Evolutionary conservation across 2,113 vertebrate species (phyloP).

Genomic region (Tangachromis dhanisi): DNA sequence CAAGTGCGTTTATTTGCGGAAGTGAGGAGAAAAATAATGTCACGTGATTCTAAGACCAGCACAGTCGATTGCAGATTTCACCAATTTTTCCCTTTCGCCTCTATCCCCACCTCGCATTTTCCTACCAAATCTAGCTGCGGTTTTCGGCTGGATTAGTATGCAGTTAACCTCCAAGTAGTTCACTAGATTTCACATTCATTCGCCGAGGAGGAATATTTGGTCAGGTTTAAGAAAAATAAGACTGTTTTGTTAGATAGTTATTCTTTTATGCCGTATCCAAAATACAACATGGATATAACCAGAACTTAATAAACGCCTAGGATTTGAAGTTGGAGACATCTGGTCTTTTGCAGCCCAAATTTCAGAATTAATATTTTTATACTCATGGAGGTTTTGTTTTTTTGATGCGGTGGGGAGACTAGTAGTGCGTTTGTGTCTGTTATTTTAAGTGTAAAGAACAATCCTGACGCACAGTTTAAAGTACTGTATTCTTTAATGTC

Average conservation of each 20-base stretch:
- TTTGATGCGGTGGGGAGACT: neutral
- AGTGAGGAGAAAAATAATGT: neutral
- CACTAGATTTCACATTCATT: neutral
- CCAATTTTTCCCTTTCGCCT: neutral
- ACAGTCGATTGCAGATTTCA: slow-evolving; percentile 3
- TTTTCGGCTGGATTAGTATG: neutral
- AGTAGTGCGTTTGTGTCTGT: neutral
- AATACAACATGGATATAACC: neutral
- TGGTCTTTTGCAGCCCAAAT: neutral
- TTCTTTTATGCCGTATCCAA: neutral
- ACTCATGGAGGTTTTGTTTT: neutral
- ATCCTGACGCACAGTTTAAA: neutral
- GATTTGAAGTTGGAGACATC: neutral
- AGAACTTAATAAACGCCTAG: neutral
- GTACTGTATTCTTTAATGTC: neutral
- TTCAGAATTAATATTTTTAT: neutral
- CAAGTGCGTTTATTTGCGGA: slow-evolving; percentile 34
- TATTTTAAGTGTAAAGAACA: neutral
- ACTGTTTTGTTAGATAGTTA: neutral
- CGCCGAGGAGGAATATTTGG: neutral
- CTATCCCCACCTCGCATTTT: neutral
- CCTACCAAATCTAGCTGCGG: neutral
- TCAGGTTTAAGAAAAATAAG: neutral
- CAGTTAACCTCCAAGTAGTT: neutral
- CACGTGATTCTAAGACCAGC: slow-evolving; percentile 28